Evolutionary conservation across 2,113 vertebrate species (phyloP).

Genomic region (Rynchops niger): DNA sequence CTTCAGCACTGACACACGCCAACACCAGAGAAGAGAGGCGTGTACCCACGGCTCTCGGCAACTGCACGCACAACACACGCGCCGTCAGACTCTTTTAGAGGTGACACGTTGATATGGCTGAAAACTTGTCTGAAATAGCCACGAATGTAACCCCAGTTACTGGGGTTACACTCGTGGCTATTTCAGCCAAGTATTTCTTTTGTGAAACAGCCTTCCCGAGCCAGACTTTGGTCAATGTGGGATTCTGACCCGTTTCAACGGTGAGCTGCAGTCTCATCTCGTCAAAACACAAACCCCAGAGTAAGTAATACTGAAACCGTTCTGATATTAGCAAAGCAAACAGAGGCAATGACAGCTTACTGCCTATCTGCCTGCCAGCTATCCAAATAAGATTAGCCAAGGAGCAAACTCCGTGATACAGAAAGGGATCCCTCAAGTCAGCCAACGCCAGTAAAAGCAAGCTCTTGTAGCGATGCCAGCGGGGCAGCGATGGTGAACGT

Average conservation of each 20-base stretch:
- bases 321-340: neutral
- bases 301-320: neutral
- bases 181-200: neutral
- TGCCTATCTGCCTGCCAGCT: neutral
- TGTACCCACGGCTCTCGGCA: neutral
- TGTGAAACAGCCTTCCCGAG: neutral
- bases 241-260: neutral
- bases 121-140: no score
- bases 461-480: neutral
- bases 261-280: neutral
- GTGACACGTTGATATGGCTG: neutral
- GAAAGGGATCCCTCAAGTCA: neutral
- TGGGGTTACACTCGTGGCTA: neutral
- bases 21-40: rapidly evolving
- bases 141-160: neutral
- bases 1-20: neutral
- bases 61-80: neutral
- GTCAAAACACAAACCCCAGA: neutral
- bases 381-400: neutral
- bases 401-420: neutral
- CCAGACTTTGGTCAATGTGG: neutral
- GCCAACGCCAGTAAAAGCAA: neutral
- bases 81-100: neutral
- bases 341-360: neutral
- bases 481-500: neutral